Evolutionary conservation across 2,113 vertebrate species (phyloP), one percentile per base, ranked within the genome.

Genomic region (Parotia lawesii): DNA sequence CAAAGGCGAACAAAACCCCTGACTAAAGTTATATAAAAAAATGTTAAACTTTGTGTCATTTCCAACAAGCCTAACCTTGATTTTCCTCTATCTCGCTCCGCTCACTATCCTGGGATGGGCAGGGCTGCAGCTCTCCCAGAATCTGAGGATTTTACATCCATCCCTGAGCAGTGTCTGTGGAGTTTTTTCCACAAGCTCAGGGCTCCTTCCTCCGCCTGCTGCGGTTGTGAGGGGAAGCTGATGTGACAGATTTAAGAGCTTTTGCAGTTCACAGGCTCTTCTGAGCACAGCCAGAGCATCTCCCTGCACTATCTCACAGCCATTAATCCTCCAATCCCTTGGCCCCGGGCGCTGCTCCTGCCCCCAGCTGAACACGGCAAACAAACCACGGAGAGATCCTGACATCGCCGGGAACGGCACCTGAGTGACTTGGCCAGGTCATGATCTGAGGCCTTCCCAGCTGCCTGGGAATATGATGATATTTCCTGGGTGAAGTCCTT

Each of bases 1-100:
- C 58, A 54, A 54, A 33, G 18, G n/a, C 0, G 0, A 72, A 22
- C 11, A 18, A 23, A 54, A 15, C 12, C 38, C 25, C 12, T 37
- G 35, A 29, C 40, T 47, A 12, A 56, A 56, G 40, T 79, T 31
- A 25, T 17, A 7, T 37, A 4, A 38, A 56, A 54, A 56, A 27
- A 2, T 1, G 11, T 24, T 12, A 38, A 57, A 27, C 7, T 38
- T 28, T 38, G 4, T 47, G 14, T n/a, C 14, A 8, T 54, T 64
- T 54, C 58, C 58, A 38, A 15, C 40, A 23, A 64, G 23, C 11
- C 17, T 25, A 11, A 29, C 37, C 51, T 58, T 87, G 54, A 27
- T 74, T 84, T 80, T 40, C 24, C 48, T 71, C 71, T 48, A 1
- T 51, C 51, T 73, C 33, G 10, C 31, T 75, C 65, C 29, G 11